A percentile compares a stretch with the other conserved stretches of the same genome.
Conservation (phyloP, 2,113 vertebrate genomes). For the Pagrus major region DNA sequence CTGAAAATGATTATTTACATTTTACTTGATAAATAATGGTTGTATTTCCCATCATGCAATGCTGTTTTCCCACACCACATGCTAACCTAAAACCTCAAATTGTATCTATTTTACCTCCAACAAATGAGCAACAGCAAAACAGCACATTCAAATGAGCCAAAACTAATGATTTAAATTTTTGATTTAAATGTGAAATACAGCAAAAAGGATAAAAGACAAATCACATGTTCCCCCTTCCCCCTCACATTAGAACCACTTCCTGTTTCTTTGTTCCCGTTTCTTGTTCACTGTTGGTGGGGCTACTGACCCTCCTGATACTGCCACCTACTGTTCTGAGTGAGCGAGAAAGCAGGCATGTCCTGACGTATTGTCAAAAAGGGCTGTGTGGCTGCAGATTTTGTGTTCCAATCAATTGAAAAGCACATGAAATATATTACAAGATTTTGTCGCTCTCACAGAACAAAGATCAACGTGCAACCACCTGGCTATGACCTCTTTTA, state of each 20-base stretch:
- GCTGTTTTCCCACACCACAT: not conserved
- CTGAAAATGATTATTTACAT: not conserved
- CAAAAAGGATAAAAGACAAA: not conserved
- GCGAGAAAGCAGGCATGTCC: too few species aligned
- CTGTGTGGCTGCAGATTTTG: too few species aligned
- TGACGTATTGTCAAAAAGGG: too few species aligned
- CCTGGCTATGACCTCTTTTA: too few species aligned
- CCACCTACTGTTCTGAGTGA: not conserved
- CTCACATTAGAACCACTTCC: conserved; percentile 1
- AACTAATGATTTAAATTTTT: too few species aligned
- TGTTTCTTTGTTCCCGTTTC: not conserved
- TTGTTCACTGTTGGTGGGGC: not conserved
- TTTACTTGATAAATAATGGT: fast-evolving
- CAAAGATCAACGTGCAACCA: too few species aligned
- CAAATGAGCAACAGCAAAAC: not conserved
- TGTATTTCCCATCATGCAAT: conserved; percentile 10
- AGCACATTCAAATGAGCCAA: not conserved
- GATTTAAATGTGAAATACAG: not conserved
- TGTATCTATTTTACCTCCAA: not conserved
- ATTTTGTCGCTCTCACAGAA: too few species aligned
- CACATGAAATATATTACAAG: too few species aligned
- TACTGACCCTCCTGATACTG: not conserved
- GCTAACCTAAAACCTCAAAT: not conserved
- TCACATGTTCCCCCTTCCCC: too few species aligned
- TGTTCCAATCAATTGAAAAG: too few species aligned